Evolutionary conservation across 1,140 invertebrate species (phyloP).

Genomic region (Caenorhabditis latens): DNA sequence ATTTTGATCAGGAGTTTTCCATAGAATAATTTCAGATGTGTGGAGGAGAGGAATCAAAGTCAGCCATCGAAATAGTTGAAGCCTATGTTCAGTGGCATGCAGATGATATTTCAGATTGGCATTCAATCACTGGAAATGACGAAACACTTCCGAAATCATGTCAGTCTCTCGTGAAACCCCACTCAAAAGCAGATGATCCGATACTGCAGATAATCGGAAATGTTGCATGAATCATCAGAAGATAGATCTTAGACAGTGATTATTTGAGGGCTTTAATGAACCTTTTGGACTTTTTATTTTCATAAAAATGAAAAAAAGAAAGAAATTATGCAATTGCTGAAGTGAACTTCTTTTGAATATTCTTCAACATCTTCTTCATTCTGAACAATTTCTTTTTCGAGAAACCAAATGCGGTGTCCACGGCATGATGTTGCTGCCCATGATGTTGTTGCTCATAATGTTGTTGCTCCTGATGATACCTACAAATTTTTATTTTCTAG

Average conservation of each 20-base stretch:
- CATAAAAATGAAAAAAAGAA: background rate
- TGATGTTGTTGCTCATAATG: background rate
- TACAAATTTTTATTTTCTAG: background rate
- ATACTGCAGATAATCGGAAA: slow-evolving; percentile 56
- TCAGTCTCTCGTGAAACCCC: slow-evolving; percentile 61
- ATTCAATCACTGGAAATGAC: slow-evolving; percentile 72
- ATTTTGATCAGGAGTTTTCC: background rate
- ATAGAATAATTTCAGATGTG: slow-evolving; percentile 67
- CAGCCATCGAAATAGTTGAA: slow-evolving; percentile 70
- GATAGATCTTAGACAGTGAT: slow-evolving; percentile 24
- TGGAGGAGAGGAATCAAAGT: slow-evolving; percentile 15
- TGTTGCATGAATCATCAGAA: slow-evolving; percentile 16
- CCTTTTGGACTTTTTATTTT: background rate
- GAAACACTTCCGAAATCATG: slow-evolving; percentile 72
- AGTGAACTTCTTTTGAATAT: slow-evolving; percentile 9
- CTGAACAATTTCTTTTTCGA: background rate
- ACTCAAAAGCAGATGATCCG: slow-evolving; percentile 38
- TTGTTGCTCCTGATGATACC: background rate
- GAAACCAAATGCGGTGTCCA: background rate
- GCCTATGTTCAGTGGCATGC: slow-evolving; percentile 75
- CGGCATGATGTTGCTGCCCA: background rate
- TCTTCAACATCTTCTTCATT: background rate
- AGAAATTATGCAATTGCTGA: background rate
- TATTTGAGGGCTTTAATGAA: slow-evolving; percentile 18
- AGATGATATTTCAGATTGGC: slow-evolving; percentile 76